phyloP scores from a whole-genome alignment of 2,113 vertebrate genomes.

The Trochalopteron elliotii region DNA sequence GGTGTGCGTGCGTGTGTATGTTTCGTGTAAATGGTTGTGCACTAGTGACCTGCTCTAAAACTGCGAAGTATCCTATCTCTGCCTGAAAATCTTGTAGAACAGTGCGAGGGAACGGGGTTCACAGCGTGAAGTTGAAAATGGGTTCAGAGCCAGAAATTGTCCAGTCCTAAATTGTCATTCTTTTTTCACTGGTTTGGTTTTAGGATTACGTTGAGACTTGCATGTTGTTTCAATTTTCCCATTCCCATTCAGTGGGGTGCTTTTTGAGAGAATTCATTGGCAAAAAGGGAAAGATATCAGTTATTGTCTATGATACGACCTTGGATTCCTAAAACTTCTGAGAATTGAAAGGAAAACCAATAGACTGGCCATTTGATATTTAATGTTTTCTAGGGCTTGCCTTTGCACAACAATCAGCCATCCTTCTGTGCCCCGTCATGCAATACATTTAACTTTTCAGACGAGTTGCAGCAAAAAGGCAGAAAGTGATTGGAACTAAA shows the following conservation, averaged over 20 bases:
- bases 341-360: not conserved
- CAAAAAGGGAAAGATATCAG: not conserved
- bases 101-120: not conserved
- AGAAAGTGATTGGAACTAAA: not conserved
- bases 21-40: constrained; percentile 52
- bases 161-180: not conserved
- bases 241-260: not conserved
- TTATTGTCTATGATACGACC: not conserved
- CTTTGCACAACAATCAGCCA: not conserved
- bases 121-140: not conserved
- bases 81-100: constrained; percentile 26
- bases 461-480: not conserved
- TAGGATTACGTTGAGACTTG: not conserved
- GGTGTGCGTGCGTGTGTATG: constrained; percentile 55
- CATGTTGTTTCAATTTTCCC: not conserved
- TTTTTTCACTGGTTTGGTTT: not conserved
- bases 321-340: not conserved
- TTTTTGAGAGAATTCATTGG: not conserved
- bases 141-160: not conserved
- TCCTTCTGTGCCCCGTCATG: not conserved
- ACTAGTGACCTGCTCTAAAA: constrained; percentile 55
- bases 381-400: not conserved
- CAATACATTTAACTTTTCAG: not conserved
- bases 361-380: not conserved
- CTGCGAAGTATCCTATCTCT: constrained; percentile 46